These are phyloP conservation scores for Anisognathus igniventris DNA, from an alignment of 2,797 vertebrate species.

Conservation along the genomic window DNA sequence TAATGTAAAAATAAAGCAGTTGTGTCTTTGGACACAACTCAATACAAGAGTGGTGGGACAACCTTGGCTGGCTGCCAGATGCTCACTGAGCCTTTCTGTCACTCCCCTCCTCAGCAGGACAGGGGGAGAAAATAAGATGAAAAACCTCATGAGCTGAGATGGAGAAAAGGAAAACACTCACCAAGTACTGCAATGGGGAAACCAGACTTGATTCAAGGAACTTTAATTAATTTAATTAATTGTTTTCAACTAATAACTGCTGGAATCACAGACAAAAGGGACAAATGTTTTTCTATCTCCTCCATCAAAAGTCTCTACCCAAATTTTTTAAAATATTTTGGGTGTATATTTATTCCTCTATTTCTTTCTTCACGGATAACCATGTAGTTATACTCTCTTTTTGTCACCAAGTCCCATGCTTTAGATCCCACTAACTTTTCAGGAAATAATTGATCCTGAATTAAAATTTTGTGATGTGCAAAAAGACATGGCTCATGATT, in stretches of 20 bases:
- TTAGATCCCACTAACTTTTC: neutral
- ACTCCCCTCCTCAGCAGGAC: neutral
- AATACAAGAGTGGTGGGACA: neutral
- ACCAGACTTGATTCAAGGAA: neutral
- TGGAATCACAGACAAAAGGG: neutral
- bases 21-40: neutral
- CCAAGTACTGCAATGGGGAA: neutral
- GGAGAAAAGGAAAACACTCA: neutral
- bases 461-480: neutral
- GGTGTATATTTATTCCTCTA: neutral
- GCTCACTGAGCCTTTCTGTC: neutral
- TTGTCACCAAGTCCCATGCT: neutral
- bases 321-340: neutral
- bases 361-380: neutral
- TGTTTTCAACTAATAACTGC: neutral
- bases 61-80: neutral
- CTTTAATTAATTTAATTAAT: neutral
- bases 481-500: neutral
- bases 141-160: neutral
- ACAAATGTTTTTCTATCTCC: neutral
- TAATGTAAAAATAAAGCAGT: neutral
- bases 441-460: neutral
- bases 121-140: neutral
- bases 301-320: neutral
- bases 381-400: neutral